Evolutionary conservation across 2,888 invertebrate species (phyloP).

Genomic region (Eristalinus aeneus): DNA sequence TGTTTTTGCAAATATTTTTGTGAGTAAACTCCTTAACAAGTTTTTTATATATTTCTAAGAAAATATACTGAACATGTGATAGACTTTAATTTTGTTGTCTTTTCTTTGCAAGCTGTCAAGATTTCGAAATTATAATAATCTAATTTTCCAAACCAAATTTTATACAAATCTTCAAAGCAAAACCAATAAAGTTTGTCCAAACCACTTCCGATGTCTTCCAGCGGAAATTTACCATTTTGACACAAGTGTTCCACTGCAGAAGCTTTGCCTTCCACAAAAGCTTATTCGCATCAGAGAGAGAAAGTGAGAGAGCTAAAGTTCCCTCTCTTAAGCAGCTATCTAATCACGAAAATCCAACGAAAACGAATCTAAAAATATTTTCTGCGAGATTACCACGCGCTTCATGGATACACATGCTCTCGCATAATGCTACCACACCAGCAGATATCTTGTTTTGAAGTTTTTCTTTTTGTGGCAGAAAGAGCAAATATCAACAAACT

Average conservation of each 20-base stretch:
- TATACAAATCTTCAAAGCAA: neutral
- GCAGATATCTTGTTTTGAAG: slow-evolving; percentile 16
- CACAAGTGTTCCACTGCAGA: neutral
- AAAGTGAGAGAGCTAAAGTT: neutral
- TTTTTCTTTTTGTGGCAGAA: neutral
- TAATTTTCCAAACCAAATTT: too few relatives aligned
- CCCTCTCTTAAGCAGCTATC: neutral
- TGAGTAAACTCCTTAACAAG: neutral
- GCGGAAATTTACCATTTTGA: neutral
- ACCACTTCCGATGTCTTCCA: neutral
- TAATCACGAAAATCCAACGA: neutral
- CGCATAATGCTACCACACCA: neutral
- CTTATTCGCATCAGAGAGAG: neutral
- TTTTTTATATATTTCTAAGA: slow-evolving; percentile 46
- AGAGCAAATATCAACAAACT: neutral
- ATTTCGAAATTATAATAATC: too few relatives aligned
- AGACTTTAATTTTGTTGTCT: neutral
- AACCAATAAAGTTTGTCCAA: neutral
- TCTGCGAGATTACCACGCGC: neutral
- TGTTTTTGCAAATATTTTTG: slow-evolving; percentile 6
- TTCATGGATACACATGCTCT: neutral
- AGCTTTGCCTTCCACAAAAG: slow-evolving; percentile 15
- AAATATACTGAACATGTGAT: slow-evolving; percentile 36
- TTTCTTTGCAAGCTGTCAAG: neutral
- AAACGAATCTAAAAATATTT: neutral